phyloP scores from a whole-genome alignment of 2,797 vertebrate species.

The Dipus sagitta region DNA sequence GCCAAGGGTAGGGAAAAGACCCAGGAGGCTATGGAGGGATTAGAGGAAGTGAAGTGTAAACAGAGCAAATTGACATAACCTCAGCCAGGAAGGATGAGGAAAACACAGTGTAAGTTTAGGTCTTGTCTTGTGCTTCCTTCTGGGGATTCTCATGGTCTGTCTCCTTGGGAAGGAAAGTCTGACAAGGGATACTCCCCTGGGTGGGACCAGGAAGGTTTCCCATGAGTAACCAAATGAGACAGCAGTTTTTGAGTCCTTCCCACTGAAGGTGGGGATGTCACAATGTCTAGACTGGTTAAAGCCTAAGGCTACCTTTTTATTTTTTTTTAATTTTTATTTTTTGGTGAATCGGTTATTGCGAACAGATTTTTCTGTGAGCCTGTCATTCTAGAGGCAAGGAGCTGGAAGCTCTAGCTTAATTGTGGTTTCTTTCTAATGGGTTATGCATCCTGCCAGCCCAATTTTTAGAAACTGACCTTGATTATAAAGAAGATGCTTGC shows the following conservation, averaged over 20 bases:
- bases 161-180: conserved; percentile 46
- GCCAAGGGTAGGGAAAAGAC: conserved; percentile 36
- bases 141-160: conserved; percentile 22
- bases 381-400: neutral
- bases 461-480: too few species aligned
- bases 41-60: conserved; percentile 2
- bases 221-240: conserved; percentile 59
- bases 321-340: neutral
- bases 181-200: conserved; percentile 32
- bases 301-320: conserved; percentile 57
- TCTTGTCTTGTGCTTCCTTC: neutral
- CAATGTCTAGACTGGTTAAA: conserved; percentile 54
- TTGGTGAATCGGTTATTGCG: conserved; percentile 33
- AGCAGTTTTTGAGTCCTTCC: conserved; percentile 37
- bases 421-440: neutral
- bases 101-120: neutral
- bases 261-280: neutral
- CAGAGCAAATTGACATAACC: neutral
- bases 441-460: neutral
- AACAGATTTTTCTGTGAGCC: conserved; percentile 25
- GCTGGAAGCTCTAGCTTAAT: neutral
- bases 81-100: neutral
- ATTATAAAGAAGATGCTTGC: neutral
- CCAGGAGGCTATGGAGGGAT: neutral
- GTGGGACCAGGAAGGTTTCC: conserved; percentile 37